phyloP scores from a whole-genome alignment of 2,888 invertebrate genomes.

The Pristionchus fissidentatus region DNA sequence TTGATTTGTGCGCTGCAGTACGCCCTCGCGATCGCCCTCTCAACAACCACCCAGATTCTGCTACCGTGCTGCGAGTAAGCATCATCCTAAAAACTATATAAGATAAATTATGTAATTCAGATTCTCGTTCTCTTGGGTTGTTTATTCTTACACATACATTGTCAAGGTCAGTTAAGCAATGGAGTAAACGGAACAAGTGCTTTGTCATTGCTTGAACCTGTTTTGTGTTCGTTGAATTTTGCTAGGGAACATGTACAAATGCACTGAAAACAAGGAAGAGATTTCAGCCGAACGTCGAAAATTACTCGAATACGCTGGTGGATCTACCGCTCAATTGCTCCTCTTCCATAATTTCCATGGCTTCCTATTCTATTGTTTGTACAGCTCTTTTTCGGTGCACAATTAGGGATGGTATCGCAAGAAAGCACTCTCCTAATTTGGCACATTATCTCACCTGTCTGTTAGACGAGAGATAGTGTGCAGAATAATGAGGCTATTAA shows the following conservation, averaged over 20 bases:
- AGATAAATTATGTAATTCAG: too few relatives aligned
- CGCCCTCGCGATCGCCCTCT: neutral
- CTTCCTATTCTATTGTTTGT: neutral
- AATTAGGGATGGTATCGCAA: too few relatives aligned
- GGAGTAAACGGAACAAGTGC: too few relatives aligned
- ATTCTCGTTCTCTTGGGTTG: neutral
- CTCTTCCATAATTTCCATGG: neutral
- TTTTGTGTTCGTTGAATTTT: too few relatives aligned
- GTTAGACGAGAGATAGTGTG: too few relatives aligned
- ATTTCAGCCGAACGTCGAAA: neutral
- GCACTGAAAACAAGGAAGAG: too few relatives aligned
- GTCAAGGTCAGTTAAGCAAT: neutral
- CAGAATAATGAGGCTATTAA: too few relatives aligned
- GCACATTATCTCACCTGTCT: too few relatives aligned
- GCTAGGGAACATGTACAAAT: too few relatives aligned
- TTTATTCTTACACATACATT: neutral
- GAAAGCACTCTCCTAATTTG: too few relatives aligned
- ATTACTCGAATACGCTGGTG: neutral
- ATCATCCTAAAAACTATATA: too few relatives aligned
- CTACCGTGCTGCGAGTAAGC: neutral
- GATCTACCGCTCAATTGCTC: neutral
- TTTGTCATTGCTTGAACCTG: neutral
- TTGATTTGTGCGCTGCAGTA: neutral
- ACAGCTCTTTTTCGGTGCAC: too few relatives aligned
- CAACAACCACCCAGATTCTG: neutral